Conservation (phyloP, 2,113 vertebrate species). For the Ranitomeya variabilis region DNA sequence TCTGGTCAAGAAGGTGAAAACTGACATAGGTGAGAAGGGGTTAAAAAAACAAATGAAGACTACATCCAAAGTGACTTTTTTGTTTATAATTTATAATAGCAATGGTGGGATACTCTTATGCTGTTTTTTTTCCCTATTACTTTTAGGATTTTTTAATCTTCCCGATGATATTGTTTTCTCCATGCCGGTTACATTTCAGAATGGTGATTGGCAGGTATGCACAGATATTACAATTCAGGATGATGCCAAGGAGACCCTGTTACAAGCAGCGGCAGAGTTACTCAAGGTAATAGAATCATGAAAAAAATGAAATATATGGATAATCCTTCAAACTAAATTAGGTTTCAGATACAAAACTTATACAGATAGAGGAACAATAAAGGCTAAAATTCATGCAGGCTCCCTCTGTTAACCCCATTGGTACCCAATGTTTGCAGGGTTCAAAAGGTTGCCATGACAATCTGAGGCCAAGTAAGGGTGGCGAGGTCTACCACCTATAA, state of each 20-base stretch:
- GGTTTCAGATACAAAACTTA: not conserved
- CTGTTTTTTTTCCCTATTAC: constrained; percentile 60
- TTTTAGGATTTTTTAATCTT: constrained; percentile 77
- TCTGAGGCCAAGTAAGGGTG: too few relatives aligned
- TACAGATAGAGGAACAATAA: too few relatives aligned
- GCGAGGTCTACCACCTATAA: too few relatives aligned
- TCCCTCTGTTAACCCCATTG: too few relatives aligned
- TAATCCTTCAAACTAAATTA: not conserved
- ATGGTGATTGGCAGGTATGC: constrained; percentile 75
- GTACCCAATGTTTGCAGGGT: too few relatives aligned
- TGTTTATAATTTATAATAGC: not conserved
- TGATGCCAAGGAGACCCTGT: constrained; percentile 69
- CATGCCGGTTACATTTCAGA: constrained; percentile 81
- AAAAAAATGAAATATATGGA: not conserved
- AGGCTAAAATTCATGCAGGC: too few relatives aligned
- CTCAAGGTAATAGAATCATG: constrained; percentile 68
- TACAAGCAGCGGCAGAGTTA: constrained; percentile 71
- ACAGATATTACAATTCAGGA: constrained; percentile 65
- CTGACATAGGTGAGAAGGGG: too few relatives aligned
- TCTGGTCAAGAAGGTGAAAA: too few relatives aligned
- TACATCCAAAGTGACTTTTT: too few relatives aligned
- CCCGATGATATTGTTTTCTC: constrained; percentile 83
- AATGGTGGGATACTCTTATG: not conserved
- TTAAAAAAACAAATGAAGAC: too few relatives aligned
- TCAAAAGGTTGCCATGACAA: too few relatives aligned